Evolutionary conservation across 2,888 invertebrate genomes (phyloP), one percentile per base, ranked within the genome.

Genomic region (Margaritifera margaritifera): DNA sequence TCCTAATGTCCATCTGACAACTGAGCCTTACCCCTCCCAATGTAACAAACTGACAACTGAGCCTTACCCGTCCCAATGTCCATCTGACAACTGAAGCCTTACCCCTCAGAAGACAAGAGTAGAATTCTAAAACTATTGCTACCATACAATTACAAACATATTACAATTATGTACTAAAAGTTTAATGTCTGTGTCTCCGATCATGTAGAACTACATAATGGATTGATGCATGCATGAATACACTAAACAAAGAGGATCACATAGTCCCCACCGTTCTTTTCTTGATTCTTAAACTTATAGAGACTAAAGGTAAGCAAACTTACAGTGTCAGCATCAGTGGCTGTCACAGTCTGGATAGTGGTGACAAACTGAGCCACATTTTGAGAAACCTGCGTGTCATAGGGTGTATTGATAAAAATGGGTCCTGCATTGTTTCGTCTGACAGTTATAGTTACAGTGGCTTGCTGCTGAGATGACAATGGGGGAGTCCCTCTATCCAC

Each of bases 341-440:
- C 84, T 1, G 66, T 71, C 19, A 83, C 80, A 15, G 42, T 42
- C 42, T 42, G 42, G 42, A 42, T 42, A 11, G 42, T 53, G 57
- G 73, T 78, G 24, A 72, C 72, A n/a, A 78, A 79, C 5, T 66
- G 15, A 8, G 51, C 25, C 15, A 68, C 69, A 53, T 67, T 77
- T 74, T 78, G 80, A 2, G 78, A 71, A 51, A 84, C 76, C 55
- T 72, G 74, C 15, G 60, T 58, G 15, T 31, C 31, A 63, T 83
- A 82, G 8, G 81, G 80, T 1, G 77, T 75, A 53, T 75, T 70
- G 50, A 74, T 66, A 72, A 87, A 87, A 60, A 72, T 70, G 31
- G 87, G 87, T 0, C 78, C 68, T 70, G 74, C 74, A 72, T 79
- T 75, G 74, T 87, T 87, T 5, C 85, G 74, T 22, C 80, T 68